Evolutionary conservation across 2,113 vertebrate species (phyloP).

Genomic region (Forbesichthys papilliferus): DNA sequence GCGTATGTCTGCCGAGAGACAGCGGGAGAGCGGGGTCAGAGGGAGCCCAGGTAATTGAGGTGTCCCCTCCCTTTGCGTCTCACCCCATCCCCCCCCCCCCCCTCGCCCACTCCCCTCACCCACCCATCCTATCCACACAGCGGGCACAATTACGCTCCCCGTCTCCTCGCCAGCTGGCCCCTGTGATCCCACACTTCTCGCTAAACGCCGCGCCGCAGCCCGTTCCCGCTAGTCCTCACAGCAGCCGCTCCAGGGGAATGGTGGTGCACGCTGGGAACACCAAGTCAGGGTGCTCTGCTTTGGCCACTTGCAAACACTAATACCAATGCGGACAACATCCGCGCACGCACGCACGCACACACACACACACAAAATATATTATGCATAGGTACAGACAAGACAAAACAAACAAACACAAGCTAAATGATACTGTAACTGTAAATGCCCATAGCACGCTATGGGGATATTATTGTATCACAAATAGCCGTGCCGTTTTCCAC

Average conservation of each 20-base stretch:
- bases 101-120: slow-evolving; percentile 49
- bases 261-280: slow-evolving; percentile 48
- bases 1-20: slow-evolving; percentile 66
- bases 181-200: slow-evolving; percentile 74
- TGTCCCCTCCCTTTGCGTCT: slow-evolving; percentile 77
- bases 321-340: not conserved
- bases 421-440: not conserved
- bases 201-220: slow-evolving; percentile 72
- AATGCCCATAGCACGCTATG: slow-evolving; percentile 2
- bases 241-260: slow-evolving; percentile 70
- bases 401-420: not conserved
- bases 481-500: slow-evolving; percentile 11
- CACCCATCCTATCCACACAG: slow-evolving; percentile 71
- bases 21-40: slow-evolving; percentile 63
- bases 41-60: slow-evolving; percentile 82
- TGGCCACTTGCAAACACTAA: slow-evolving; percentile 37
- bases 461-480: slow-evolving; percentile 18
- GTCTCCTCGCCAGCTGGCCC: slow-evolving; percentile 79
- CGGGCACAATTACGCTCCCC: slow-evolving; percentile 79
- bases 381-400: too few relatives aligned
- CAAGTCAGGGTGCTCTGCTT: slow-evolving; percentile 49
- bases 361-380: too few relatives aligned
- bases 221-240: slow-evolving; percentile 76
- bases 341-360: too few relatives aligned
- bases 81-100: slow-evolving; percentile 67